Evolutionary conservation across 2,797 vertebrate species (phyloP), one percentile per base, ranked within the genome.

Genomic region (Pipistrellus pipistrellus): DNA sequence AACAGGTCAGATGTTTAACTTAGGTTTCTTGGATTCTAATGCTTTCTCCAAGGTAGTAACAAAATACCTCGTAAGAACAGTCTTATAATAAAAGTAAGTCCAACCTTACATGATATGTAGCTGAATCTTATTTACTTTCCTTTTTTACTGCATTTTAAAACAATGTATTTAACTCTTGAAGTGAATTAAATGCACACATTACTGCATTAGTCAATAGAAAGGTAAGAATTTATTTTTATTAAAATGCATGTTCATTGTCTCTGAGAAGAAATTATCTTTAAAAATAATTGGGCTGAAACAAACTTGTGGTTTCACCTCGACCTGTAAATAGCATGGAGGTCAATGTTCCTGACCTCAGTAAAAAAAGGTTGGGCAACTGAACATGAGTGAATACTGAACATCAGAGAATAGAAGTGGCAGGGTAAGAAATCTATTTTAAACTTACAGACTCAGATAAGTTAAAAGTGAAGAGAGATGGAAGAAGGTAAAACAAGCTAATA

Each of bases 101-200:
- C 3, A 84, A 48, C 13, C 18, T 75, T 83, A 72, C 78, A 44
- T 72, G 15, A 64, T 48, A 81, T 44, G 32, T n/a, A 73, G 12
- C 41, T 30, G 23, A 78, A 53, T 87, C 35, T 41, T 66, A 68
- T 48, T 62, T 93, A 89, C 27, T 89, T 8, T 75, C 17, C 20
- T 90, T 86, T 86, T 87, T 73, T 18, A 77, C 48, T 8, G 38
- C 41, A 71, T 78, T 71, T 89, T 57, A 75, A 68, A 94, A 77
- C n/a, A 88, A 81, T 76, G 38, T 83, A 9, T 48, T 8, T 66
- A 86, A 48, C 25, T 35, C 69, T 35, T 48, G 27, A 91, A 78
- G n/a, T 64, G 27, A 93, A 80, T 81, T 91, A 4, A 6, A 44
- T 25, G 18, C 21, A 81, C 25, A 62, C 77, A 76, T 4, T 35